Evolutionary conservation across 2,113 vertebrate species (phyloP), one percentile per base, ranked within the genome.

Genomic region (Lophura nycthemera): DNA sequence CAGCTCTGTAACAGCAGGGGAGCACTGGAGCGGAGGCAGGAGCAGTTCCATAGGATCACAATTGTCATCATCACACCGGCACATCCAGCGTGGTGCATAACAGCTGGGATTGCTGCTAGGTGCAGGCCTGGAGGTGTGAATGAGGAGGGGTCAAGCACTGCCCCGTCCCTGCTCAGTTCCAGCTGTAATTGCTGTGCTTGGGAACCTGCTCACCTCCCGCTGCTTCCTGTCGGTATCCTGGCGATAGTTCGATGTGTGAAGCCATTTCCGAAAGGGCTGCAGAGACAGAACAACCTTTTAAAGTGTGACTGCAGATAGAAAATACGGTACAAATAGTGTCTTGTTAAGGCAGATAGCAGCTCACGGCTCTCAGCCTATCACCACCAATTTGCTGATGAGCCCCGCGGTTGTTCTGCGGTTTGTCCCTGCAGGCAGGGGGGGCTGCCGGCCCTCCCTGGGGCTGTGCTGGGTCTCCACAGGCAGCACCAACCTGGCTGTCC

Each of bases 301-400:
- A 93, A 86, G 95, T 91, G 95, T 86, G 92, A 84, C 74, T 92
- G 95, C 91, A 83, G 94, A 38, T 86, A 50, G 93, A 84, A 92
- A 95, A 86, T 82, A 93, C 36, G 2, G 16, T 65, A 79, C 76
- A 84, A 89, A 91, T 59, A 34, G 83, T 20, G n/a, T 88, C 89
- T 92, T 95, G 92, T 92, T 92, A 76, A 19, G 11, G 95, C 88
- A 86, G 81, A 80, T 34, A 57, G 82, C 79, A 59, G 78, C 48
- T 94, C 70, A 60, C 24, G 0, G 30, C 76, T 50, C 86, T 61
- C n/a, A 54, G 90, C 86, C 94, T 92, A 73, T 91, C 89, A 30
- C 84, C 69, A 63, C 90, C 91, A 57, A 59, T 89, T 89, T 80
- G 63, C 90, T 96, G 96, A 85, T 88, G 86, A 88, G 67, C 70